Conservation (phyloP, 1,140 invertebrate genomes). For the Euborellia annulipes region DNA sequence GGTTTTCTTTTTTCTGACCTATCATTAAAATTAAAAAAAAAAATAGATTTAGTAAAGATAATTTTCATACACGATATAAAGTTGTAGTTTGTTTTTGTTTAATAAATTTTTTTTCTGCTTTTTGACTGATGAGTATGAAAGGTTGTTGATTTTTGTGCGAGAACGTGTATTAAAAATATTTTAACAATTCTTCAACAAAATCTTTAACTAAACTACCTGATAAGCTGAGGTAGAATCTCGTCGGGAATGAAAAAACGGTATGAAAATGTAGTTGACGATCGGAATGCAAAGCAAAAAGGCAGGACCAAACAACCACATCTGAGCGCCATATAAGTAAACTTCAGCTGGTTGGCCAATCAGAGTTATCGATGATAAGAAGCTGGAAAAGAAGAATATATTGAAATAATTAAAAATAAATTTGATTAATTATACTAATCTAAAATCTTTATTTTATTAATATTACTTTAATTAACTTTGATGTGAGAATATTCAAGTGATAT, state of each 20-base stretch:
- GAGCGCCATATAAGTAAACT: conserved; percentile 32
- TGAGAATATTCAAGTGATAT: too few relatives aligned
- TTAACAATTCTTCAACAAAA: background rate
- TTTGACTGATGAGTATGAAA: background rate
- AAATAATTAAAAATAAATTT: background rate
- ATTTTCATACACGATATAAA: too few relatives aligned
- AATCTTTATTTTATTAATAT: too few relatives aligned
- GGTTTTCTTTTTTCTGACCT: too few relatives aligned
- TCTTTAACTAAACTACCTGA: conserved; percentile 2
- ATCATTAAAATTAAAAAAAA: too few relatives aligned
- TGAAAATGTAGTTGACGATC: conserved; percentile 33
- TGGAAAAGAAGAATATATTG: conserved; percentile 23
- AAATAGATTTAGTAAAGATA: too few relatives aligned
- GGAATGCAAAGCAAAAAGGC: conserved; percentile 29
- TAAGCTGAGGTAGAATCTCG: conserved; percentile 21
- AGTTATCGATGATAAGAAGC: conserved; percentile 41
- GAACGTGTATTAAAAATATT: background rate
- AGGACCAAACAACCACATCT: conserved; percentile 28
- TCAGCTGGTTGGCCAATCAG: conserved; percentile 40
- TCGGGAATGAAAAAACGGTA: conserved; percentile 37
- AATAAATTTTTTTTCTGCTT: too few relatives aligned
- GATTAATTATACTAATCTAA: too few relatives aligned
- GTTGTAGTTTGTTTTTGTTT: too few relatives aligned
- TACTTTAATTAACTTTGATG: too few relatives aligned
- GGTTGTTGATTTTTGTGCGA: background rate